These are phyloP conservation scores for Megalops atlanticus DNA, from an alignment of 2,113 vertebrate genomes.

Conservation along the genomic window DNA sequence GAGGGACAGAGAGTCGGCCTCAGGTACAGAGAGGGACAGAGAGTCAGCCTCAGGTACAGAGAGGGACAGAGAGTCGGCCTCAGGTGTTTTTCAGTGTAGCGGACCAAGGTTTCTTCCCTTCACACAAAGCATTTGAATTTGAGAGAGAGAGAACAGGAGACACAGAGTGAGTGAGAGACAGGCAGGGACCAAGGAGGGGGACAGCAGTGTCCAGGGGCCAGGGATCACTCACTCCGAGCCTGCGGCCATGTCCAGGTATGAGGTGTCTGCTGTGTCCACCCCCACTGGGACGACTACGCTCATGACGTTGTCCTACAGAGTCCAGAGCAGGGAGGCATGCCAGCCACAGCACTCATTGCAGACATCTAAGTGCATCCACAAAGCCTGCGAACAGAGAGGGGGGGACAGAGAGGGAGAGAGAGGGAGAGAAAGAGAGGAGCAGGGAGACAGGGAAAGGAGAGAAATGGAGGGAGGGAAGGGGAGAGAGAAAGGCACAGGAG, in stretches of 20 bases:
- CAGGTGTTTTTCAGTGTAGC: no score
- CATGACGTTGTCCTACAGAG: constrained; percentile 99
- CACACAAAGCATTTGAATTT: no score
- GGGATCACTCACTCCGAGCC: constrained; percentile 93
- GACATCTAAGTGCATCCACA: constrained; percentile 99
- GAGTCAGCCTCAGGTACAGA: no score
- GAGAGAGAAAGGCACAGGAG: no score
- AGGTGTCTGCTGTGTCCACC: constrained; percentile 94
- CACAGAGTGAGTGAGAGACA: not conserved
- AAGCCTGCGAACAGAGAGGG: constrained; percentile 72
- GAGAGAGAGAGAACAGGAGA: not conserved
- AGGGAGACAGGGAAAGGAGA: no score
- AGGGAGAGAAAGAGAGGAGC: not conserved
- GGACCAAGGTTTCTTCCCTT: no score
- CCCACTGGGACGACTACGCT: constrained; percentile 97
- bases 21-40: no score
- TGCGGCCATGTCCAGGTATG: constrained; percentile 98
- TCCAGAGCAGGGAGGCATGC: constrained; percentile 99
- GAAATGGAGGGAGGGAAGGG: no score
- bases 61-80: no score
- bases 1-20: no score
- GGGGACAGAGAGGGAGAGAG: no score
- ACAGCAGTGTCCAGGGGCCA: not conserved
- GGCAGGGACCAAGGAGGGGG: not conserved
- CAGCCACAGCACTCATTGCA: constrained; percentile 99